Conservation (phyloP, 2,113 vertebrate genomes). For the Urocitellus parryii region DNA sequence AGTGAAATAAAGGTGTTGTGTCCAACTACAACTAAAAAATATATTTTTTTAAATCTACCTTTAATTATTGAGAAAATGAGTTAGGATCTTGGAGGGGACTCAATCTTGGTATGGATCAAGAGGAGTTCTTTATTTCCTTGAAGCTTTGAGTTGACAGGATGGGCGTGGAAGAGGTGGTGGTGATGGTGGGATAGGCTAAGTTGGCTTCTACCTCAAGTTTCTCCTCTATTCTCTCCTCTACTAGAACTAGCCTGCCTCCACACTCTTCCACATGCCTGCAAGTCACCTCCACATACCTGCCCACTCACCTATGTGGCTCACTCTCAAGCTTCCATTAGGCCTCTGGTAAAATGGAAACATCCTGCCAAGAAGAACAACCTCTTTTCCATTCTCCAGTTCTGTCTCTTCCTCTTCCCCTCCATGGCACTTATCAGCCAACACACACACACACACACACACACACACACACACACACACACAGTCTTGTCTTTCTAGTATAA, state of each 20-base stretch:
- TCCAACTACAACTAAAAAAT: too few species aligned
- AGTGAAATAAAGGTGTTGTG: too few species aligned
- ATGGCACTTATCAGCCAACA: not conserved
- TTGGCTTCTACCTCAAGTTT: not conserved
- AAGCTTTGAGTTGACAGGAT: not conserved
- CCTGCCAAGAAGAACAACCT: not conserved
- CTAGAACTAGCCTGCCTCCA: not conserved
- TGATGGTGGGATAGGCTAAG: not conserved
- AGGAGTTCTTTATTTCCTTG: not conserved
- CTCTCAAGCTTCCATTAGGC: not conserved
- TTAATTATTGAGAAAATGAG: not conserved
- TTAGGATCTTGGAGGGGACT: not conserved
- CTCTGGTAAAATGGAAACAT: not conserved
- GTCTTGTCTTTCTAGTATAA: not conserved
- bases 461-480: too few species aligned
- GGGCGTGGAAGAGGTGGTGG: not conserved
- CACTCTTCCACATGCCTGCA: not conserved
- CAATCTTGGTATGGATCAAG: not conserved
- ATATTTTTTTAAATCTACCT: not conserved
- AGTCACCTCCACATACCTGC: not conserved
- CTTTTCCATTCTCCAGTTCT: not conserved
- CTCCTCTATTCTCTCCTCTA: not conserved
- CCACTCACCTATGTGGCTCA: not conserved
- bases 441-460: not conserved
- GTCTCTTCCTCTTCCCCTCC: not conserved